Base-by-base conservation (phyloP, 2,113 vertebrate species). In the Protobothrops flavoviridis region DNA sequence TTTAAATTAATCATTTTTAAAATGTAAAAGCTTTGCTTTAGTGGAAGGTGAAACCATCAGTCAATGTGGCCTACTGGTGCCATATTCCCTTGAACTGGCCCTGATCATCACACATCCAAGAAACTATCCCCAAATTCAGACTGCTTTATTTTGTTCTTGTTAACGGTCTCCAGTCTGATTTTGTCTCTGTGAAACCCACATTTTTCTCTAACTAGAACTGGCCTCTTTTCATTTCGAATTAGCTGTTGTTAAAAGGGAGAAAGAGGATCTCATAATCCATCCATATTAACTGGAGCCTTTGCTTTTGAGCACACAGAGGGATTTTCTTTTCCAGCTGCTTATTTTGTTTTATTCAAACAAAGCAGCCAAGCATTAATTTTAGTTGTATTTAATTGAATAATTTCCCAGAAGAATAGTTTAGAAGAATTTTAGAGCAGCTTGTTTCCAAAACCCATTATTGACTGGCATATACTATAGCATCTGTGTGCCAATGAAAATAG, bases 361-460 rank as follows among this genome's bases (percentile, higher is more conserved):
- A 98, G 97, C 96, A 97, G 95, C 94, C 94, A 97, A 97, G 96
- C 97, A 97, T 98, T 98, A 98, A 98, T 98, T 98, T 98, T 98
- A 97, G 97, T 98, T 98, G 97, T 96, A 97, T 97, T 98, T 98
- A 98, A 98, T 98, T 98, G 98, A 98, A 98, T 98, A 97, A 99
- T 98, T 99, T 99, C 98, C 98, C 98, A 0, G 5, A 98, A 97
- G 98, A 98, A 97, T 96, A 96, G 96, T 96, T 96, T 94, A 96
- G 97, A 97, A 97, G 97, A 97, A 97, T 96, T 98, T 96, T 96
- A 96, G 96, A 95, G 97, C 97, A 96, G 97, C 57, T 97, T 94
- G 96, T 95, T 98, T 97, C 97, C 98, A 98, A 98, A 98, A 98
- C 98, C 98, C 98, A 98, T 98, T 98, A 98, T 98, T 98, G 98